Evolutionary conservation across 2,113 vertebrate species (phyloP).

Genomic region (Holacanthus passer): DNA sequence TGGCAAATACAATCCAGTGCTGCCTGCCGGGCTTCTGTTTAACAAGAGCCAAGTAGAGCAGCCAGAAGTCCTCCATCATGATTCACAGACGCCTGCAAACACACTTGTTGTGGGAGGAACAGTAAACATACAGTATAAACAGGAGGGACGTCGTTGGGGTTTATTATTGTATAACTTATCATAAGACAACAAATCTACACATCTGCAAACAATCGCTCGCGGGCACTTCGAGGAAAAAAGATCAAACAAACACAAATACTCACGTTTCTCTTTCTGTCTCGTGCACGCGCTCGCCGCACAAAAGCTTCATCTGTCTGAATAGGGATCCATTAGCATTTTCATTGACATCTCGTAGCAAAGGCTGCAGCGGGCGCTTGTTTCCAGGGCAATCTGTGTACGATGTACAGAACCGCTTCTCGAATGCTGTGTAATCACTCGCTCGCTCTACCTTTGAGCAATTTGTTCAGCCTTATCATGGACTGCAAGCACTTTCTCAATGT

Average conservation of each 20-base stretch:
- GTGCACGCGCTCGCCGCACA: background rate
- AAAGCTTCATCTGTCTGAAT: slow-evolving; percentile 15
- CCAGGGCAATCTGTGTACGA: slow-evolving; percentile 49
- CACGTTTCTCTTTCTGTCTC: background rate
- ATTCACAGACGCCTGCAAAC: slow-evolving; percentile 56
- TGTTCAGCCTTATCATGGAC: slow-evolving; percentile 35
- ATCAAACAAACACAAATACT: slow-evolving; percentile 1
- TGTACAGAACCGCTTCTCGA: slow-evolving; percentile 28
- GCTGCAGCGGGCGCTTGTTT: slow-evolving; percentile 30
- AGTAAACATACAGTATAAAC: slow-evolving; percentile 42
- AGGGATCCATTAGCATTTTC: slow-evolving; percentile 27
- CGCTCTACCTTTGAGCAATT: slow-evolving; percentile 36
- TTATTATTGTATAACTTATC: slow-evolving; percentile 43
- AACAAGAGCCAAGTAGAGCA: slow-evolving; percentile 69
- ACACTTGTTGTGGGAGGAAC: slow-evolving; percentile 70
- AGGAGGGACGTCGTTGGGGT: slow-evolving; percentile 17
- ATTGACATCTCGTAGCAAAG: slow-evolving; percentile 42
- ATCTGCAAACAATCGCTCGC: background rate
- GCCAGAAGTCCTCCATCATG: slow-evolving; percentile 65
- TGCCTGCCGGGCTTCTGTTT: slow-evolving; percentile 56
- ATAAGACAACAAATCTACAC: slow-evolving; percentile 14
- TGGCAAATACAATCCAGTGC: slow-evolving; percentile 51
- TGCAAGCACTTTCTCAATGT: slow-evolving; percentile 7
- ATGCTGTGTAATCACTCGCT: slow-evolving; percentile 43
- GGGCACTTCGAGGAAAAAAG: background rate